A percentile compares a stretch with the other conserved stretches of the same genome.
These are phyloP conservation scores for Scartelaos histophorus DNA, from an alignment of 2,113 vertebrate species.

Conservation along the genomic window DNA sequence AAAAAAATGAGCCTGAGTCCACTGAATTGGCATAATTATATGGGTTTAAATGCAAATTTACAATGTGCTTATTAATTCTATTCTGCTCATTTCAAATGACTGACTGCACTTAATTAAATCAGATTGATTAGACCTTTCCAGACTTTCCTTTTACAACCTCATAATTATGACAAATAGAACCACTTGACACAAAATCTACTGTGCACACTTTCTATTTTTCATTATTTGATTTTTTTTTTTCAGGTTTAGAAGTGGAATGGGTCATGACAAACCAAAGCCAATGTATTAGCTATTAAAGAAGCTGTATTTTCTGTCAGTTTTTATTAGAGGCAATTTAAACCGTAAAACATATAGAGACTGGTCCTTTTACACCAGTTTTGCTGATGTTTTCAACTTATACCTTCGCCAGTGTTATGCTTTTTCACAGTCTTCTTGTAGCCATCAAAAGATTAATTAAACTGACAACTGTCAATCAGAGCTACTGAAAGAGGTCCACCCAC, in stretches of 20 bases:
- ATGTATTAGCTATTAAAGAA: not conserved
- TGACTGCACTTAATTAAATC: constrained; percentile 87
- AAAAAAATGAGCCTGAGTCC: constrained; percentile 66
- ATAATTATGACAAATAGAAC: constrained; percentile 84
- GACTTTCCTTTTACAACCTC: constrained; percentile 80
- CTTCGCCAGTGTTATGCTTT: too few species aligned
- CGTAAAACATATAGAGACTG: not conserved
- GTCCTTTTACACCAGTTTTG: not conserved
- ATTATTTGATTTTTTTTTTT: constrained; percentile 43
- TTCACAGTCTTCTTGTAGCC: too few species aligned
- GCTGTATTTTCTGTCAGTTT: not conserved
- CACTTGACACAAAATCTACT: constrained; percentile 74
- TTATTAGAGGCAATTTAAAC: not conserved
- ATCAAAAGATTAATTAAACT: too few species aligned
- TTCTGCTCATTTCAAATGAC: constrained; percentile 83
- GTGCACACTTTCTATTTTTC: constrained; percentile 52
- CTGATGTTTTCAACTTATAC: not conserved
- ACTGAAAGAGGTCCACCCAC: too few species aligned
- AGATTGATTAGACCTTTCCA: constrained; percentile 84
- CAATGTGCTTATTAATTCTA: constrained; percentile 85
- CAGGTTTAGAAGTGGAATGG: constrained; percentile 23
- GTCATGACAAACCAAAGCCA: constrained; percentile 13
- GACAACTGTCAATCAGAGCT: too few species aligned
- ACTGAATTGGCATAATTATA: constrained; percentile 80
- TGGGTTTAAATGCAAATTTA: constrained; percentile 82